Percentiles rank a stretch among this genome's conserved stretches.
These are phyloP conservation scores for Bombus soroeensis DNA, from an alignment of 1,140 invertebrate species.

Conservation along the genomic window DNA sequence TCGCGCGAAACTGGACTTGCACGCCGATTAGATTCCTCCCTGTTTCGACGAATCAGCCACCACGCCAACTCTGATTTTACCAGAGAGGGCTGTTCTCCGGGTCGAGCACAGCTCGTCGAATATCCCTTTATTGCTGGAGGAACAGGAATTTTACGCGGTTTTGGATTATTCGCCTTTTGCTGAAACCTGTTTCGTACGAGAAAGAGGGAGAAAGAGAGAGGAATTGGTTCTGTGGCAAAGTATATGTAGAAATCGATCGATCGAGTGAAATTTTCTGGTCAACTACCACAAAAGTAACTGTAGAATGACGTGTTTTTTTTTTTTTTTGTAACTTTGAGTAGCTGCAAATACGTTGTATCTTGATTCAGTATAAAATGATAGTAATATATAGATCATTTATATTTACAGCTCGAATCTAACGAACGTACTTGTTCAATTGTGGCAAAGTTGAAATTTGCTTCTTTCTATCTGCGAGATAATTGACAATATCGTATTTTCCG, in stretches of 20 bases:
- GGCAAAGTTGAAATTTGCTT: too few relatives aligned
- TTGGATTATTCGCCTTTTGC: too few relatives aligned
- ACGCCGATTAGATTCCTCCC: slow-evolving; percentile 27
- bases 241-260: neutral
- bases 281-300: too few relatives aligned
- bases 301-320: too few relatives aligned
- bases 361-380: too few relatives aligned
- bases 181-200: neutral
- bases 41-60: slow-evolving; percentile 11
- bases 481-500: too few relatives aligned
- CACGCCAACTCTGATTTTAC: neutral
- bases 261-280: neutral
- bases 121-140: neutral
- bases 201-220: neutral
- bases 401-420: too few relatives aligned
- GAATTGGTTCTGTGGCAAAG: neutral
- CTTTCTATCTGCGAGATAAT: too few relatives aligned
- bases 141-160: neutral
- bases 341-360: too few relatives aligned
- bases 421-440: too few relatives aligned
- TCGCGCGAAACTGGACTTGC: slow-evolving; percentile 36
- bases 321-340: too few relatives aligned
- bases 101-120: neutral
- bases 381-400: too few relatives aligned
- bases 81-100: neutral